Conservation (phyloP, 2,797 vertebrate genomes). For the Sandelia bainsii region DNA sequence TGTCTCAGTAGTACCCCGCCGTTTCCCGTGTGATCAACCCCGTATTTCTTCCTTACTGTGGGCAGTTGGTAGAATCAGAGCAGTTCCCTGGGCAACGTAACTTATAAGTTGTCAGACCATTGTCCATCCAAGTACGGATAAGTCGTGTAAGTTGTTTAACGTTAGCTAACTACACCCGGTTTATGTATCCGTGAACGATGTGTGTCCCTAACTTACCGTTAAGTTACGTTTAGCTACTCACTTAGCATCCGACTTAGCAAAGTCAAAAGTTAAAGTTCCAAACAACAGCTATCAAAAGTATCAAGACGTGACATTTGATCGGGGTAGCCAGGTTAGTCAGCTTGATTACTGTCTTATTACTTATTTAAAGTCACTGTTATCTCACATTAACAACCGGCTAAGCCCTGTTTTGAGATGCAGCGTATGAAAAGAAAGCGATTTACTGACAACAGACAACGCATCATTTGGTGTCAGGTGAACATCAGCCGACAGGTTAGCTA, state of each 20-base stretch:
- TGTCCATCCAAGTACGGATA: slow-evolving; percentile 28
- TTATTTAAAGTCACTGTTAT: neutral
- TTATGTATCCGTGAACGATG: neutral
- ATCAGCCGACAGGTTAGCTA: slow-evolving; percentile 37
- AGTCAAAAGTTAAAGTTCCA: slow-evolving; percentile 51
- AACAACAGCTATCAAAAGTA: slow-evolving; percentile 41
- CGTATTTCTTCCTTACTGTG: slow-evolving; percentile 55
- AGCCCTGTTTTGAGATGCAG: neutral
- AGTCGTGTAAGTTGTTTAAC: neutral
- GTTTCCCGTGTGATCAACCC: slow-evolving; percentile 15
- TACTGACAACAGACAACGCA: slow-evolving; percentile 13
- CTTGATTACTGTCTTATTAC: neutral
- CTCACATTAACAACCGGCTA: neutral
- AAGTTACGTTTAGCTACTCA: slow-evolving; percentile 48
- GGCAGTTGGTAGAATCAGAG: slow-evolving; percentile 54
- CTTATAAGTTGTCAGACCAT: slow-evolving; percentile 71
- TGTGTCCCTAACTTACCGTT: neutral
- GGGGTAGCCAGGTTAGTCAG: neutral
- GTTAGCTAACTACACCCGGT: neutral
- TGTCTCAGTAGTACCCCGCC: neutral
- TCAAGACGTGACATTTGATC: slow-evolving; percentile 20
- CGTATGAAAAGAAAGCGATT: neutral
- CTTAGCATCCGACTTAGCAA: slow-evolving; percentile 60
- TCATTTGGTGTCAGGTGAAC: slow-evolving; percentile 58
- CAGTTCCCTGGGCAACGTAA: slow-evolving; percentile 40